phyloP scores from a whole-genome alignment of 2,797 vertebrate species.

The Schizopygopsis pylzovi region DNA sequence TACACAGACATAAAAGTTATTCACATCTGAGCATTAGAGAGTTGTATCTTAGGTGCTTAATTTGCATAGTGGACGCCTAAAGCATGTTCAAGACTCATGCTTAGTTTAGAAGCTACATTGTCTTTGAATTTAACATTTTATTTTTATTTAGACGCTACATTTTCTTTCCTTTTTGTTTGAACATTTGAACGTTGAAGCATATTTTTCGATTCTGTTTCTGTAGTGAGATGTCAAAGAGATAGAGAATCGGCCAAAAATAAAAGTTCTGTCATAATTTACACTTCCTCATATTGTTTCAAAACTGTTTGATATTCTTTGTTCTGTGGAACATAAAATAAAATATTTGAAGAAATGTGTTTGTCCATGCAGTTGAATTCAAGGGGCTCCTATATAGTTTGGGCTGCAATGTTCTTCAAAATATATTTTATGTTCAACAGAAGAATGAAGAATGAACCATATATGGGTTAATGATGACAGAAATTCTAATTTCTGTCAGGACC shows the following conservation, averaged over 20 bases:
- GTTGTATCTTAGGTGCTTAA: not conserved
- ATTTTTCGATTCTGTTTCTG: not conserved
- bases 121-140: not conserved
- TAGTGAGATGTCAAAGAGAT: not conserved
- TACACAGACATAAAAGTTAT: conserved; percentile 3
- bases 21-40: not conserved
- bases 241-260: not conserved
- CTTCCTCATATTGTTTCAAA: not conserved
- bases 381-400: not conserved
- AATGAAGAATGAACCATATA: not conserved
- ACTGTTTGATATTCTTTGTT: not conserved
- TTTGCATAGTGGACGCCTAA: not conserved
- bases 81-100: not conserved
- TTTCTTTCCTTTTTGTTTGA: not conserved
- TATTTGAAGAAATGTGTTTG: not conserved
- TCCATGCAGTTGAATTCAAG: not conserved
- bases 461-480: not conserved
- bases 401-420: not conserved
- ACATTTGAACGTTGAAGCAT: not conserved
- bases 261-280: not conserved
- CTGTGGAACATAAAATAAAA: not conserved
- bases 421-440: not conserved
- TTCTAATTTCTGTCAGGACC: too few relatives aligned
- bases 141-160: not conserved
- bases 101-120: not conserved